Conservation (phyloP, 2,888 invertebrate genomes). For the Druceiella hillmani region DNA sequence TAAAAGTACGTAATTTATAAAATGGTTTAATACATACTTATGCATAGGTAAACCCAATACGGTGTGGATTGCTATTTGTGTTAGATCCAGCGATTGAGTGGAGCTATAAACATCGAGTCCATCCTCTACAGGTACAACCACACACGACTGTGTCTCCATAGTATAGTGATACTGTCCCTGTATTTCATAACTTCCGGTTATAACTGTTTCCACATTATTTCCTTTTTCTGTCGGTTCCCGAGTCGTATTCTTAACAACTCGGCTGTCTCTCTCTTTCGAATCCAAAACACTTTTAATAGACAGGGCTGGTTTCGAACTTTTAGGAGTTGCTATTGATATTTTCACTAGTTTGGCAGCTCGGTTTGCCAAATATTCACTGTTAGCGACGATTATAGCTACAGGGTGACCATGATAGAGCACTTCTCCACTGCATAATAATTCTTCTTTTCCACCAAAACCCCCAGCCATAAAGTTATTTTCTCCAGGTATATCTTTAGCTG, state of each 20-base stretch:
- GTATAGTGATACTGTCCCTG: slow-evolving; percentile 70
- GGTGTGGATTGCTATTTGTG: slow-evolving; percentile 52
- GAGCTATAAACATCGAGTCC: slow-evolving; percentile 56
- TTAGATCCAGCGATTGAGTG: slow-evolving; percentile 59
- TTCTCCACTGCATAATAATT: slow-evolving; percentile 49
- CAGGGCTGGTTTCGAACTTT: slow-evolving; percentile 38
- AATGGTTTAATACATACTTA: slow-evolving; percentile 37
- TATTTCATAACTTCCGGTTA: slow-evolving; percentile 51
- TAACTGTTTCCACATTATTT: slow-evolving; percentile 39
- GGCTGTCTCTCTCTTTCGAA: slow-evolving; percentile 36
- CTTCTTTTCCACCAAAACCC: slow-evolving; percentile 40
- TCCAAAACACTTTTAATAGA: slow-evolving; percentile 48
- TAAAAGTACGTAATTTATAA: no score
- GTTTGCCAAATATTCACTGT: slow-evolving; percentile 50
- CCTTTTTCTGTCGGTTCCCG: slow-evolving; percentile 35
- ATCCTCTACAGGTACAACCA: slow-evolving; percentile 56
- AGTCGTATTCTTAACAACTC: slow-evolving; percentile 30
- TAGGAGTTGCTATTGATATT: slow-evolving; percentile 39
- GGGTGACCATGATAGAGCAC: slow-evolving; percentile 67
- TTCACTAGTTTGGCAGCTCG: slow-evolving; percentile 50
- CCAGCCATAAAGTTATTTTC: slow-evolving; percentile 52
- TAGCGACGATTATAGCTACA: slow-evolving; percentile 67
- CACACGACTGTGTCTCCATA: slow-evolving; percentile 68
- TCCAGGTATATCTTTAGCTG: slow-evolving; percentile 66
- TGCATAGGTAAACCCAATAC: slow-evolving; percentile 53